These are phyloP conservation scores for Clinocottus analis DNA, from an alignment of 2,113 vertebrate species.

Conservation along the genomic window DNA sequence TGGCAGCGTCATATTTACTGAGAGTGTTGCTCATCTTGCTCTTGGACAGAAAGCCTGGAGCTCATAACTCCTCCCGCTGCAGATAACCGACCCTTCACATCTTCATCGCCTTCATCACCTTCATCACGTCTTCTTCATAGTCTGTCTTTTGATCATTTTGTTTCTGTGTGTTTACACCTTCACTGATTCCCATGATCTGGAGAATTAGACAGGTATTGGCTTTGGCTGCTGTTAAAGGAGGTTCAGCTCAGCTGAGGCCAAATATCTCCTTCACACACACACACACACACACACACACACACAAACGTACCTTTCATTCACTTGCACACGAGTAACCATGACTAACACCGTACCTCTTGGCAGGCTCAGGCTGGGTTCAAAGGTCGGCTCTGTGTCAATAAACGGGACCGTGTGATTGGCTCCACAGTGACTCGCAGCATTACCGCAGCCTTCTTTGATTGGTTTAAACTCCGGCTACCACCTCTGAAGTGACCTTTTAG, in stretches of 20 bases:
- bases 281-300: conserved; percentile 21
- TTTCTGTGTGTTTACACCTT: conserved; percentile 48
- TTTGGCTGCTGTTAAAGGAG: conserved; percentile 52
- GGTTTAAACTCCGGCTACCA: conserved; percentile 38
- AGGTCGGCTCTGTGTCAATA: conserved; percentile 78
- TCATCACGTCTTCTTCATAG: neutral
- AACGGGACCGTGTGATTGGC: conserved; percentile 72
- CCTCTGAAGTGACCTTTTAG: neutral
- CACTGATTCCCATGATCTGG: conserved; percentile 45
- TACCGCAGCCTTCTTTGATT: conserved; percentile 63
- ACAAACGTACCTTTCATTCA: neutral
- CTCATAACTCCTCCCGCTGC: neutral
- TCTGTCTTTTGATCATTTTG: conserved; percentile 34
- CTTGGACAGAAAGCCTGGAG: neutral
- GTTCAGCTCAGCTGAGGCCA: conserved; percentile 32
- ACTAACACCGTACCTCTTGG: conserved; percentile 76
- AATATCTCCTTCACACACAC: conserved; percentile 25
- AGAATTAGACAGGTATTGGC: conserved; percentile 52
- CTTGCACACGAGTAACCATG: conserved; percentile 60
- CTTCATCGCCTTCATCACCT: too few species aligned
- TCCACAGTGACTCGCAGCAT: conserved; percentile 68
- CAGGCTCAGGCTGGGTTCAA: conserved; percentile 69
- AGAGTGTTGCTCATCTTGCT: neutral
- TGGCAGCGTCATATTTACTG: neutral
- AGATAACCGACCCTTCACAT: neutral